Base-by-base conservation (phyloP, 1,140 invertebrate genomes). In the Ips typographus region DNA sequence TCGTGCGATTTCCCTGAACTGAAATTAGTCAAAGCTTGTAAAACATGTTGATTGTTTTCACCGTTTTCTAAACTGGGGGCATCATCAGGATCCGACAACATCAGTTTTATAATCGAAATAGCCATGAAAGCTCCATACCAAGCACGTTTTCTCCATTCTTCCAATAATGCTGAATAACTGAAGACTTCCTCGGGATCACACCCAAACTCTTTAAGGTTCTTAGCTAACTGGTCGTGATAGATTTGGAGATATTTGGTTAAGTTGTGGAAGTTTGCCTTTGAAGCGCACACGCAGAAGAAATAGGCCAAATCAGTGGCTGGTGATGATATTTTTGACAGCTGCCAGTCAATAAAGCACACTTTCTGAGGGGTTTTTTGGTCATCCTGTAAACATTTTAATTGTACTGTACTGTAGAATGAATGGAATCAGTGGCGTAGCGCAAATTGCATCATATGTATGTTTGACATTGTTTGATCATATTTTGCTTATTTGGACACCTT, bases 301-400 rank as follows among this genome's bases (percentile, higher is more conserved):
- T 86, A 85, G 0, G 80, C 78, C 59, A 88, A 71, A 70, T 88
- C 86, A 0, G 80, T 80, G 1, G 84, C 80, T 3, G 86, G 86
- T 2, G 85, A 85, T 1, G 81, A 80, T 60, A 83, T 81, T 36
- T 83, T 78, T 4, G 80, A 76, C 4, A 86, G 72, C 74, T 88
- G 86, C 77, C 83, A 85, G 69, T 88, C 87, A 7, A 87, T 71
- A 0, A 87, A 74, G 49, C 60, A 60, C 6, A 83, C 73, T 40
- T 68, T 74, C 8, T n/a, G 44, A 40, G 49, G 47, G 40, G 8
- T 40, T 59, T 59, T 59, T 1, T 37, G 2, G 37, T 56, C 53
- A 2, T 59, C 57, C 57, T 55, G 6, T 40, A 59, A 42, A 49
- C 0, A 22, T 22, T 22, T 22, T 22, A 22, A 22, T 22, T 22